Evolutionary conservation across 2,888 invertebrate genomes (phyloP).

Genomic region (Aphidoletes aphidimyza): DNA sequence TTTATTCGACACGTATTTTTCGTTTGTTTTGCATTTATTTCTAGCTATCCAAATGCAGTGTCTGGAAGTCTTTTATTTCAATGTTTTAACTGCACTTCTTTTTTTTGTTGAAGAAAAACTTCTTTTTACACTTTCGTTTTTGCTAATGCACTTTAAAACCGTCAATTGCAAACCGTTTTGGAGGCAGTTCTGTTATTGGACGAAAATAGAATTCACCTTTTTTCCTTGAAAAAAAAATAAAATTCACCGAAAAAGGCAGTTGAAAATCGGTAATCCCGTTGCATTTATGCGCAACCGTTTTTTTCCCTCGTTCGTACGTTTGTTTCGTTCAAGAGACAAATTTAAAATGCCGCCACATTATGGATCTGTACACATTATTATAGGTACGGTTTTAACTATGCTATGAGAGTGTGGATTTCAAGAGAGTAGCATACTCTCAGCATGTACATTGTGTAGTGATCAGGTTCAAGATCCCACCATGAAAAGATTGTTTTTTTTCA

Average conservation of each 20-base stretch:
- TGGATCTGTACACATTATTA: conserved; percentile 46
- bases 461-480: conserved; percentile 54
- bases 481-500: neutral
- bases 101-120: neutral
- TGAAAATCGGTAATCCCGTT: neutral
- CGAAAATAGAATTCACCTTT: neutral
- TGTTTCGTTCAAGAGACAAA: conserved; percentile 51
- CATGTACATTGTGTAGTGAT: conserved; percentile 24
- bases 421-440: neutral
- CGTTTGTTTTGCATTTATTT: neutral
- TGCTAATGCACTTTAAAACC: conserved; percentile 48
- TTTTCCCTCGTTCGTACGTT: neutral
- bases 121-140: neutral
- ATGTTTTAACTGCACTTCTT: neutral
- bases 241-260: neutral
- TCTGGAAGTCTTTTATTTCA: neutral
- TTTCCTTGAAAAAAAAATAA: neutral
- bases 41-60: neutral
- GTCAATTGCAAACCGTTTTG: neutral
- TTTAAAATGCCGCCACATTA: conserved; percentile 54
- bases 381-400: conserved; percentile 47
- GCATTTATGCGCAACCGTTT: conserved; percentile 43
- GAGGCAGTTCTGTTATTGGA: neutral
- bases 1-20: conserved; percentile 13
- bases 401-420: neutral